Conservation (phyloP, 2,113 vertebrate species). For the Nicator chloris region DNA sequence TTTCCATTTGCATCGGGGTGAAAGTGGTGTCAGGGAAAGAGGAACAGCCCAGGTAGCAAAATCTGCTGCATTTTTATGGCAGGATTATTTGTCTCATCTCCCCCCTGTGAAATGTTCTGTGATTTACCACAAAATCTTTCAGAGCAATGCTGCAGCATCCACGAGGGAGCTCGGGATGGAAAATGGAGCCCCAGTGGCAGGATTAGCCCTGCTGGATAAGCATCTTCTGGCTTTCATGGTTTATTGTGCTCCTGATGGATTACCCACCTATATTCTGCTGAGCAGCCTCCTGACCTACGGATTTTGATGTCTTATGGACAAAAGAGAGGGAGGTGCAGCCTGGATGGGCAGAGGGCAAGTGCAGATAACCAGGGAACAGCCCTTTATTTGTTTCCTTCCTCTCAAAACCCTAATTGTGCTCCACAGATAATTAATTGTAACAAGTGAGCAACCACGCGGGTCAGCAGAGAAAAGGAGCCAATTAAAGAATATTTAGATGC, state of each 20-base stretch:
- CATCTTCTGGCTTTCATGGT: neutral
- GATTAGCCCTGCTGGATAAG: neutral
- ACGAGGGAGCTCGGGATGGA: neutral
- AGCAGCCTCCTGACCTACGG: neutral
- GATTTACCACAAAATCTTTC: neutral
- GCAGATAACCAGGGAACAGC: neutral
- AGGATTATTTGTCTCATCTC: neutral
- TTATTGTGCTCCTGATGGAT: neutral
- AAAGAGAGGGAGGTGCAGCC: neutral
- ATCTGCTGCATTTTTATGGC: neutral
- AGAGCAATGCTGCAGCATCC: neutral
- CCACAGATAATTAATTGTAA: neutral
- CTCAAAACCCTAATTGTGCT: neutral
- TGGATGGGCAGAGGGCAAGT: neutral
- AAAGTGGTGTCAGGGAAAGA: neutral
- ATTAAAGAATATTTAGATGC: neutral
- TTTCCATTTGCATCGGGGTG: neutral
- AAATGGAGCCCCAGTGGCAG: neutral
- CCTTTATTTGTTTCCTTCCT: accelerated
- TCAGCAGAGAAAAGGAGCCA: neutral
- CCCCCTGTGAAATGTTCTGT: neutral
- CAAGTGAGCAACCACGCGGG: neutral
- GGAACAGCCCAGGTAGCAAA: neutral
- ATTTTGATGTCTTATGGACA: accelerated
- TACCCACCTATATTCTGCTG: neutral